A percentile compares a stretch with the other conserved stretches of the same genome.
Conservation (phyloP, 2,888 invertebrate genomes). For the Apamea epomidion region DNA sequence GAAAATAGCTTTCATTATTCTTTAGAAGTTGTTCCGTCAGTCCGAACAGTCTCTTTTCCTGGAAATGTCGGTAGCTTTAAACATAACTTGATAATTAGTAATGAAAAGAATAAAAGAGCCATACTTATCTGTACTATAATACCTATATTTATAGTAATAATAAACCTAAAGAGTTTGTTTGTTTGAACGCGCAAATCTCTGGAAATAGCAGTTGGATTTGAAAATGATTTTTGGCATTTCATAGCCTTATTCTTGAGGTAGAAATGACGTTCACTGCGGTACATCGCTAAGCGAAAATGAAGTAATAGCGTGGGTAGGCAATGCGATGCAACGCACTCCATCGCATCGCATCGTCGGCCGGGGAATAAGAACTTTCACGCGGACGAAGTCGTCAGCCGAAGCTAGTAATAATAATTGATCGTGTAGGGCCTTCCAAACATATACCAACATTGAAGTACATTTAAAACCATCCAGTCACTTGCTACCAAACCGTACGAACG, state of each 20-base stretch:
- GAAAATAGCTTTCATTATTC: conserved; percentile 38
- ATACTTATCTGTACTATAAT: neutral
- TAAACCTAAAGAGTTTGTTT: neutral
- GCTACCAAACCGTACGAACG: conserved; percentile 44
- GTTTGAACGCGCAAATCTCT: neutral
- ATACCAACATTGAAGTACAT: conserved; percentile 1
- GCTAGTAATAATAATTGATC: neutral
- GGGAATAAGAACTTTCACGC: neutral
- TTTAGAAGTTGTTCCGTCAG: conserved; percentile 16
- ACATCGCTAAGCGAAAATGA: neutral
- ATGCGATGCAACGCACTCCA: too few species aligned
- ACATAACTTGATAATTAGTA: neutral
- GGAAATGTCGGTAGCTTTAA: neutral
- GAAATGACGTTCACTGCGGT: too few species aligned
- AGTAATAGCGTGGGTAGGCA: neutral
- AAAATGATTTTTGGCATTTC: neutral
- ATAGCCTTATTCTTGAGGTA: neutral
- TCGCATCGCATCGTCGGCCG: neutral
- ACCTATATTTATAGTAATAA: neutral
- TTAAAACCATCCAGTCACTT: neutral
- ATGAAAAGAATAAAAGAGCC: neutral
- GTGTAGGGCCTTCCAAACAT: neutral
- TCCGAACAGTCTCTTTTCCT: conserved; percentile 16
- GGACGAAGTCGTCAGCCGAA: neutral
- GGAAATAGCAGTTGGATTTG: neutral